phyloP scores from a whole-genome alignment of 2,797 vertebrate species.

The Dermochelys coriacea region DNA sequence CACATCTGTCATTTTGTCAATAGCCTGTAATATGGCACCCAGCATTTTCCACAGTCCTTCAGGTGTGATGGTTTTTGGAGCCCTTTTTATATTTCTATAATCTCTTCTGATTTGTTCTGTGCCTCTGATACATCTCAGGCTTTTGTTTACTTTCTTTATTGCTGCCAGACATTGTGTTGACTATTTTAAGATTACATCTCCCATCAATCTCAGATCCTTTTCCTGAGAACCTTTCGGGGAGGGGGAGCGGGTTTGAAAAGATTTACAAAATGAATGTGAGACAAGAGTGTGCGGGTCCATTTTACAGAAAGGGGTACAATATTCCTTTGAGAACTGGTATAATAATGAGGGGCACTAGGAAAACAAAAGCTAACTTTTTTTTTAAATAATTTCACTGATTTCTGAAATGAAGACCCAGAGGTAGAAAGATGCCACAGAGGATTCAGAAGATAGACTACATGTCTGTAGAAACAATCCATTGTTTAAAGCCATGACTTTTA shows the following conservation, averaged over 20 bases:
- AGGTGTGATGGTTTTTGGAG: neutral
- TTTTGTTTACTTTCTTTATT: constrained; percentile 36
- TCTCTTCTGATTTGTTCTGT: neutral
- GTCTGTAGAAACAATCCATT: constrained; percentile 11
- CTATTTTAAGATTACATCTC: constrained; percentile 49
- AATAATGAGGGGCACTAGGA: neutral
- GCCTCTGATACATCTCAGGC: neutral
- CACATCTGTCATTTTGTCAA: rapidly evolving
- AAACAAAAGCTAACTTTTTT: constrained; percentile 55
- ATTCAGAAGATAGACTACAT: constrained; percentile 40
- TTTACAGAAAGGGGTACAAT: constrained; percentile 21
- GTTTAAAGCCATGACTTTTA: constrained; percentile 20
- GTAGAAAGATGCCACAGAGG: constrained; percentile 28
- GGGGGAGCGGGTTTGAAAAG: constrained; percentile 36
- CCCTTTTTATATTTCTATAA: neutral
- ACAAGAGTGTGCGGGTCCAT: constrained; percentile 49
- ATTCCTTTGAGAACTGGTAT: constrained; percentile 28
- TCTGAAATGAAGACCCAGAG: constrained; percentile 5
- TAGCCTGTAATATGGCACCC: neutral
- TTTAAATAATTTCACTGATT: constrained; percentile 47
- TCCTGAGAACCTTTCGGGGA: constrained; percentile 43
- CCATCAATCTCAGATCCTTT: constrained; percentile 51
- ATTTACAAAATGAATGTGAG: constrained; percentile 55
- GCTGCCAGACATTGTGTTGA: neutral
- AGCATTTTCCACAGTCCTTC: neutral